These are phyloP conservation scores for Brachyptera risi DNA, from an alignment of 2,888 invertebrate species.

Conservation along the genomic window DNA sequence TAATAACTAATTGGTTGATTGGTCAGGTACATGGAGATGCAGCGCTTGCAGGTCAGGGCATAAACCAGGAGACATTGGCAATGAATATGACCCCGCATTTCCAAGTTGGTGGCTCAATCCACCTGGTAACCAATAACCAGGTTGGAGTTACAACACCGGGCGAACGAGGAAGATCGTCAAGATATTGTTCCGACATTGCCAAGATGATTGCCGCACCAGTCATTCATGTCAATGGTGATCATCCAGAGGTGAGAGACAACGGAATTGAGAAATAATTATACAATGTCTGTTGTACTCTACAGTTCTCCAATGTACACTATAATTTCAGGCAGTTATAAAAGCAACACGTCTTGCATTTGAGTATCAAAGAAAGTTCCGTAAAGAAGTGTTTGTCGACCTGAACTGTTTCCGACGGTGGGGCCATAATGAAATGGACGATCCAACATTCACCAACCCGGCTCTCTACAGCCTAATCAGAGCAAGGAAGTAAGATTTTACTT, in stretches of 20 bases:
- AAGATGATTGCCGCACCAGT: conserved; percentile 87
- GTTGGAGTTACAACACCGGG: conserved; percentile 87
- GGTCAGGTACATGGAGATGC: conserved; percentile 93
- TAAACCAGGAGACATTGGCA: conserved; percentile 88
- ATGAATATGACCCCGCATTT: conserved; percentile 84
- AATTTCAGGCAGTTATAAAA: conserved; percentile 64
- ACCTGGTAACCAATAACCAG: conserved; percentile 90
- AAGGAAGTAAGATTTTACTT: conserved; percentile 55
- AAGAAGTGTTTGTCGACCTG: conserved; percentile 89
- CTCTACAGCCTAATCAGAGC: conserved; percentile 74
- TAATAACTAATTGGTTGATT: too few relatives aligned
- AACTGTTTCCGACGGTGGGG: conserved; percentile 93
- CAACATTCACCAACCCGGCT: conserved; percentile 91
- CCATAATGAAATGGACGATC: conserved; percentile 97
- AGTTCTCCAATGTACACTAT: not conserved
- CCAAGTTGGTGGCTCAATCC: conserved; percentile 87
- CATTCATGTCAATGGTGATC: conserved; percentile 92
- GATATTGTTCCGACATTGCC: conserved; percentile 86
- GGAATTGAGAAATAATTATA: too few relatives aligned
- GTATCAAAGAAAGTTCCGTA: conserved; percentile 82
- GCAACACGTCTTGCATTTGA: conserved; percentile 82
- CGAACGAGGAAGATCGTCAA: conserved; percentile 70
- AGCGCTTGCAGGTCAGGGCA: conserved; percentile 90
- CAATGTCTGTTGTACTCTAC: not conserved
- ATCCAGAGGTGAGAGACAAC: conserved; percentile 69